Evolutionary conservation across 2,113 vertebrate genomes (phyloP).

Genomic region (Prionailurus viverrinus): DNA sequence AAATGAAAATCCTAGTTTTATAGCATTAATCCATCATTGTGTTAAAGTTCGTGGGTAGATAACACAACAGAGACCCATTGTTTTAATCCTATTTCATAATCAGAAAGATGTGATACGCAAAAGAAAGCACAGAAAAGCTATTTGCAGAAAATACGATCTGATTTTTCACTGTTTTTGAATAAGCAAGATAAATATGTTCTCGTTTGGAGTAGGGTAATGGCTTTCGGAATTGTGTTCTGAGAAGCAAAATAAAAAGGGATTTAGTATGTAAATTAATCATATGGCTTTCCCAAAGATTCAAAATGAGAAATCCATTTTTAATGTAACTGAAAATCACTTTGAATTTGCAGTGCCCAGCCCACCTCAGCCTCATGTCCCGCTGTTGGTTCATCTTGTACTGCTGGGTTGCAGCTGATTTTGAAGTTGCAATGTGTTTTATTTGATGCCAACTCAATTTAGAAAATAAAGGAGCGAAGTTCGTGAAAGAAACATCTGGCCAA

Average conservation of each 20-base stretch:
- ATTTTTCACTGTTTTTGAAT: constrained; percentile 53
- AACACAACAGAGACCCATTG: not conserved
- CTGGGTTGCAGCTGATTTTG: not conserved
- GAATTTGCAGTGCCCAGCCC: not conserved
- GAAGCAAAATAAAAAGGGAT: constrained; percentile 62
- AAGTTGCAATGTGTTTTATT: not conserved
- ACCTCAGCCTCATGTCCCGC: not conserved
- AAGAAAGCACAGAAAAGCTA: constrained; percentile 24
- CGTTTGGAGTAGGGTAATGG: not conserved
- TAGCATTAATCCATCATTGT: constrained; percentile 43
- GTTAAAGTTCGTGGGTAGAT: not conserved
- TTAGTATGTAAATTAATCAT: constrained; percentile 46
- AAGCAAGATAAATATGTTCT: constrained; percentile 59
- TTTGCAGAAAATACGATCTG: constrained; percentile 46
- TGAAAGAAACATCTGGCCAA: constrained; percentile 42
- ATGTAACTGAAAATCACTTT: not conserved
- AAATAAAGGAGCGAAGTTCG: constrained; percentile 28
- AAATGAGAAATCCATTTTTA: constrained; percentile 61
- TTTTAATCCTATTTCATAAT: constrained; percentile 50
- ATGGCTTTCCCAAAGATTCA: constrained; percentile 39
- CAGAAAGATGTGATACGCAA: constrained; percentile 17
- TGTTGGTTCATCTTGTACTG: constrained; percentile 17
- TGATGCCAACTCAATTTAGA: constrained; percentile 35
- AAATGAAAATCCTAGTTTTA: constrained; percentile 32
- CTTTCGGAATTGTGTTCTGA: constrained; percentile 35